These are phyloP conservation scores for Sinocyclocheilus grahami DNA, from an alignment of 2,113 vertebrate species.

Conservation along the genomic window DNA sequence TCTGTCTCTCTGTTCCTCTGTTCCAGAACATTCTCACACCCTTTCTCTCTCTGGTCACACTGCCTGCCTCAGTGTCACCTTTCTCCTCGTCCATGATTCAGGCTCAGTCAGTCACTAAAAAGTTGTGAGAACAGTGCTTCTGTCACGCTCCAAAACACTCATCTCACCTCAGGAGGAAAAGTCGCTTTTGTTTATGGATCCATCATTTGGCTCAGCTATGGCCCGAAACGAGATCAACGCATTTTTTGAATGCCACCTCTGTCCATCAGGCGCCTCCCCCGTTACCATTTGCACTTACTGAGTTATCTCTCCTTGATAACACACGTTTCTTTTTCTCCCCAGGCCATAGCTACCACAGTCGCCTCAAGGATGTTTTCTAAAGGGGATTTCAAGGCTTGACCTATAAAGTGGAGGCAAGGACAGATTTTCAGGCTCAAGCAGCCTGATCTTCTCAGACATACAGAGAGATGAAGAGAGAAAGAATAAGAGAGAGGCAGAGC, in stretches of 20 bases:
- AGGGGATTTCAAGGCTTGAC: slow-evolving; percentile 70
- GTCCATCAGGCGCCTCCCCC: neutral
- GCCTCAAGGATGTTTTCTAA: slow-evolving; percentile 72
- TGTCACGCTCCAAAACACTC: slow-evolving; percentile 40
- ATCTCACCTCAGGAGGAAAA: slow-evolving; percentile 33
- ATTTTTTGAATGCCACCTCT: slow-evolving; percentile 30
- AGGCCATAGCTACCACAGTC: slow-evolving; percentile 58
- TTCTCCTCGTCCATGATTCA: neutral
- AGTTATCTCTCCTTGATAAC: slow-evolving; percentile 20
- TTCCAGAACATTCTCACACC: slow-evolving; percentile 29
- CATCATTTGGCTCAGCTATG: neutral
- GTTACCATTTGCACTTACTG: neutral
- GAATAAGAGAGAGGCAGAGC: slow-evolving; percentile 38
- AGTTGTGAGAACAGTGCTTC: slow-evolving; percentile 10
- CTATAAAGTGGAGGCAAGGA: slow-evolving; percentile 66
- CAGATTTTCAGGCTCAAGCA: slow-evolving; percentile 50
- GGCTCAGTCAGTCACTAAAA: slow-evolving; percentile 30
- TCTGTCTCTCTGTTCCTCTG: slow-evolving; percentile 42
- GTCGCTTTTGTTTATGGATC: slow-evolving; percentile 34
- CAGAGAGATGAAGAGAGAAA: slow-evolving; percentile 38
- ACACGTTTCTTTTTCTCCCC: slow-evolving; percentile 22
- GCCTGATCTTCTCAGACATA: slow-evolving; percentile 63
- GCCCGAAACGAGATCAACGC: slow-evolving; percentile 16
- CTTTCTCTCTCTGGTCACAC: slow-evolving; percentile 4
- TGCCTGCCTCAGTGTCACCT: slow-evolving; percentile 26